Conservation (phyloP, 2,113 vertebrate species). For the Gambusia affinis region DNA sequence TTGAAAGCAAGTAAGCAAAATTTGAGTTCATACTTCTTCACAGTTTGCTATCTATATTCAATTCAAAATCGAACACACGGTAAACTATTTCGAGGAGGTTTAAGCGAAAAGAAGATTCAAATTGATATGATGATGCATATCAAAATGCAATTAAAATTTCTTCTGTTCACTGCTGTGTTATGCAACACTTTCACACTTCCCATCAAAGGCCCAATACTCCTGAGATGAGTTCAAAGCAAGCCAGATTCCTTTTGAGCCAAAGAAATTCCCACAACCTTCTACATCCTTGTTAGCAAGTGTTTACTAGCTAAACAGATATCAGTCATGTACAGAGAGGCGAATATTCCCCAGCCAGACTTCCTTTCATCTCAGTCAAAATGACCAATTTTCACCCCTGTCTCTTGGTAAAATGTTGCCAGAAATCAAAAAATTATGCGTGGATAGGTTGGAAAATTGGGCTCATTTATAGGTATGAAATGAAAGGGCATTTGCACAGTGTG, state of each 20-base stretch:
- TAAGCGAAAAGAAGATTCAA: too few relatives aligned
- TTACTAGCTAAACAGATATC: slow-evolving; percentile 3
- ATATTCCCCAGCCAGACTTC: neutral
- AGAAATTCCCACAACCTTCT: slow-evolving; percentile 17
- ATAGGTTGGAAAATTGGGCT: neutral
- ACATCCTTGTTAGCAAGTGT: neutral
- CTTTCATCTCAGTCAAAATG: neutral
- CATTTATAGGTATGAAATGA: neutral
- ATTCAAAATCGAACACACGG: too few relatives aligned
- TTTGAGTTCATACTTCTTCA: too few relatives aligned
- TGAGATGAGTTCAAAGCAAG: slow-evolving; percentile 27
- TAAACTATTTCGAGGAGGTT: too few relatives aligned
- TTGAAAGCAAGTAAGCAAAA: too few relatives aligned
- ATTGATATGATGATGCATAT: too few relatives aligned
- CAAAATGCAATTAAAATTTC: neutral
- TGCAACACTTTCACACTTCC: slow-evolving; percentile 2
- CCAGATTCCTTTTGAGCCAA: slow-evolving; percentile 5
- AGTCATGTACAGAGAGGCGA: neutral
- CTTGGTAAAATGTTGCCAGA: neutral
- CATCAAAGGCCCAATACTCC: slow-evolving; percentile 19
- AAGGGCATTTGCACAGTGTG: neutral
- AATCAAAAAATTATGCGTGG: neutral
- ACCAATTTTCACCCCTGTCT: neutral
- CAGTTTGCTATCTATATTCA: too few relatives aligned
- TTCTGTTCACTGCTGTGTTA: neutral